Conservation (phyloP, 2,888 invertebrate genomes). For the Plemyria rubiginata region DNA sequence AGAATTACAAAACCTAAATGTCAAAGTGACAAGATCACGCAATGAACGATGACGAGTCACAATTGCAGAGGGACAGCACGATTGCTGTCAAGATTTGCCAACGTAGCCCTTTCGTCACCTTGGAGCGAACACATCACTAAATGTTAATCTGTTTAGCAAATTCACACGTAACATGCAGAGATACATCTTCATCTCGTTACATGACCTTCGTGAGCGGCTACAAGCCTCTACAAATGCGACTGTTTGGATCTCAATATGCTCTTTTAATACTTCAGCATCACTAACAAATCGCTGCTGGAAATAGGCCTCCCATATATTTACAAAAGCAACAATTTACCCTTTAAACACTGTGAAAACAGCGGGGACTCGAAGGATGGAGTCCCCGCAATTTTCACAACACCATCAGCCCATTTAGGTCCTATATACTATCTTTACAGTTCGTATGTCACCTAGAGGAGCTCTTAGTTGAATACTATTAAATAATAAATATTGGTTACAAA, state of each 20-base stretch:
- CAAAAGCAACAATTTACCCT: too few relatives aligned
- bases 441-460: too few relatives aligned
- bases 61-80: slow-evolving; percentile 1
- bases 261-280: too few relatives aligned
- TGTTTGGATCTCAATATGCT: not conserved
- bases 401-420: too few relatives aligned
- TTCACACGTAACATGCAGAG: not conserved
- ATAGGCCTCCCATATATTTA: not conserved
- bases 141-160: not conserved
- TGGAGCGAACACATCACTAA: not conserved
- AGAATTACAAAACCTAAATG: slow-evolving; percentile 17
- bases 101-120: slow-evolving; percentile 8
- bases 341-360: too few relatives aligned
- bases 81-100: slow-evolving; percentile 13
- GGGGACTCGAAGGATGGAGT: too few relatives aligned
- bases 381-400: too few relatives aligned
- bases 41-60: slow-evolving; percentile 24
- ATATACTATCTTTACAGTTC: too few relatives aligned
- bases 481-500: too few relatives aligned
- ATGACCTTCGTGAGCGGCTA: not conserved
- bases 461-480: too few relatives aligned
- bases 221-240: not conserved
- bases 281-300: too few relatives aligned
- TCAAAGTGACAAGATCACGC: slow-evolving; percentile 22
- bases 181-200: not conserved